Percentiles rank a stretch among this genome's conserved stretches.
phyloP scores from a whole-genome alignment of 2,113 vertebrate genomes.

The Symphodus melops region DNA sequence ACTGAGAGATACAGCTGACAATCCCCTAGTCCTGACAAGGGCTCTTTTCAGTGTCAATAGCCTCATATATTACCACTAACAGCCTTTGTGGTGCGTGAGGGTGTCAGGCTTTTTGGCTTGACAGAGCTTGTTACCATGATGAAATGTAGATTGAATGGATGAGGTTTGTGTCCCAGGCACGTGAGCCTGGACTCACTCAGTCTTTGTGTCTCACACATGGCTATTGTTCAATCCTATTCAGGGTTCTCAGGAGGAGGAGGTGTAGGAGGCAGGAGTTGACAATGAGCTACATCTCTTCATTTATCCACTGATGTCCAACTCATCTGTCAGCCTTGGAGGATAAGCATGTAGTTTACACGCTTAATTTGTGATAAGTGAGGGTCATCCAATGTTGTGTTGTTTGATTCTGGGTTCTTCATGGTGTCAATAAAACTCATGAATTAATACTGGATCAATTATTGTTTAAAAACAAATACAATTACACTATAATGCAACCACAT shows the following conservation, averaged over 20 bases:
- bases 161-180: slow-evolving; percentile 81
- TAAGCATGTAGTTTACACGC: slow-evolving; percentile 85
- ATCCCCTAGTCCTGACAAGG: slow-evolving; percentile 78
- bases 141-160: slow-evolving; percentile 84
- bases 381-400: slow-evolving; percentile 67
- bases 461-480: background rate
- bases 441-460: slow-evolving; percentile 13
- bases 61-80: slow-evolving; percentile 88
- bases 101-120: slow-evolving; percentile 85
- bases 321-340: slow-evolving; percentile 83
- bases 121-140: slow-evolving; percentile 85
- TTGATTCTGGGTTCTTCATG: slow-evolving; percentile 67
- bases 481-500: too few species aligned
- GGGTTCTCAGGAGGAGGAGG: slow-evolving; percentile 66
- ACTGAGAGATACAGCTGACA: slow-evolving; percentile 87
- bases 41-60: slow-evolving; percentile 85
- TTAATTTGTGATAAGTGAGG: slow-evolving; percentile 84
- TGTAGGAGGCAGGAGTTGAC: slow-evolving; percentile 68
- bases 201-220: slow-evolving; percentile 81
- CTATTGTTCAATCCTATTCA: slow-evolving; percentile 81
- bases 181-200: slow-evolving; percentile 75
- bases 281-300: slow-evolving; percentile 84
- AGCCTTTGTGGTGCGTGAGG: slow-evolving; percentile 82
- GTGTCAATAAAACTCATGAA: slow-evolving; percentile 32
- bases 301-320: slow-evolving; percentile 78